Evolutionary conservation across 2,888 invertebrate genomes (phyloP).

Genomic region (Diarsia mendica): DNA sequence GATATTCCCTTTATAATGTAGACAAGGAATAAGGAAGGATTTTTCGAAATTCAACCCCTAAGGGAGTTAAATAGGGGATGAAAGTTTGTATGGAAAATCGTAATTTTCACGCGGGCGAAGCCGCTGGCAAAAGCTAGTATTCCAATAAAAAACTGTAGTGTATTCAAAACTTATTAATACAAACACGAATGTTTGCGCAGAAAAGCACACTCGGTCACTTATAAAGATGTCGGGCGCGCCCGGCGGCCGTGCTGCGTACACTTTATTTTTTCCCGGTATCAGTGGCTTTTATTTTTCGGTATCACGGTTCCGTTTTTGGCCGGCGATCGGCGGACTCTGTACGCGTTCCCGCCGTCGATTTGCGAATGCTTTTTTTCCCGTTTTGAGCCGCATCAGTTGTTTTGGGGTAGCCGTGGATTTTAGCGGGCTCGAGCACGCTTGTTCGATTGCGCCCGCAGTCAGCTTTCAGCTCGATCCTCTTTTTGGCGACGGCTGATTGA

Average conservation of each 20-base stretch:
- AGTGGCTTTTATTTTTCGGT: slow-evolving; percentile 89
- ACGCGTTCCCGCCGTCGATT: slow-evolving; percentile 85
- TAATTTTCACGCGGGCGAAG: no score
- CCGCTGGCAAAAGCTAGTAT: no score
- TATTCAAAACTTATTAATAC: slow-evolving; percentile 39
- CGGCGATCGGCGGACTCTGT: slow-evolving; percentile 86
- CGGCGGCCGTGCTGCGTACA: slow-evolving; percentile 74
- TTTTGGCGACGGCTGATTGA: slow-evolving; percentile 86
- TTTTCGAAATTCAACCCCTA: no score
- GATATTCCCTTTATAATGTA: no score
- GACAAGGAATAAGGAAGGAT: no score
- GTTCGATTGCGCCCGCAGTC: slow-evolving; percentile 87
- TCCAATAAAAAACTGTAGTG: not conserved
- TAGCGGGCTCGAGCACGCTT: slow-evolving; percentile 82
- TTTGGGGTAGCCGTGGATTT: slow-evolving; percentile 88
- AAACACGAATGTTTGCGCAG: slow-evolving; percentile 55
- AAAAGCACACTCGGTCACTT: slow-evolving; percentile 72
- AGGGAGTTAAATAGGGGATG: no score
- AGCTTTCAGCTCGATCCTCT: slow-evolving; percentile 78
- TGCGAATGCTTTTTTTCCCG: slow-evolving; percentile 86
- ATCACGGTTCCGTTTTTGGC: slow-evolving; percentile 90
- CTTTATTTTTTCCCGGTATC: slow-evolving; percentile 88
- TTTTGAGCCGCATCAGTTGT: slow-evolving; percentile 87
- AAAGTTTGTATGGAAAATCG: no score
- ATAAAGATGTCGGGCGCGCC: slow-evolving; percentile 82